These are phyloP conservation scores for Dasysyrphus albostriatus DNA, from an alignment of 2,888 invertebrate species.

Conservation along the genomic window DNA sequence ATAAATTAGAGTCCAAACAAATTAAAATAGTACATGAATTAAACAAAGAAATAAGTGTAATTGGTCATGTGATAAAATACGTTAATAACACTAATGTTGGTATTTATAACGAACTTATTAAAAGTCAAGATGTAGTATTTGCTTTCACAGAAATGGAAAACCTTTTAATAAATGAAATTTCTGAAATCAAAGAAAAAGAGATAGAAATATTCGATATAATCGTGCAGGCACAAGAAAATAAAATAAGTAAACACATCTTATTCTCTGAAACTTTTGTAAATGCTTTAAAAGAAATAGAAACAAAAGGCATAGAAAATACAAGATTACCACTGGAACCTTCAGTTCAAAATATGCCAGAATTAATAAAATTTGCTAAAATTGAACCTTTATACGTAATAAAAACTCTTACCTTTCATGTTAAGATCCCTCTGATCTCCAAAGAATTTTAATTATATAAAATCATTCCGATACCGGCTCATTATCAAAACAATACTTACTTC, in stretches of 20 bases:
- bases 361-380: slow-evolving; percentile 9
- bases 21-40: slow-evolving; percentile 11
- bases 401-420: not conserved
- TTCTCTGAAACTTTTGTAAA: slow-evolving; percentile 21
- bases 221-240: slow-evolving; percentile 9
- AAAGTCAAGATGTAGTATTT: not conserved
- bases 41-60: slow-evolving; percentile 1
- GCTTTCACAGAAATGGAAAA: slow-evolving; percentile 23
- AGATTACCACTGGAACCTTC: slow-evolving; percentile 28
- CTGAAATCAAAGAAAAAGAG: slow-evolving; percentile 1
- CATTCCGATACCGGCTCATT: slow-evolving; percentile 24
- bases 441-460: slow-evolving; percentile 25
- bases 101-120: slow-evolving; percentile 3
- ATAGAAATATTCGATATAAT: slow-evolving; percentile 8
- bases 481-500: slow-evolving; percentile 16
- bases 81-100: slow-evolving; percentile 3
- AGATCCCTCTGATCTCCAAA: slow-evolving; percentile 10
- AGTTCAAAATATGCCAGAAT: slow-evolving; percentile 2
- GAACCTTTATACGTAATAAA: slow-evolving; percentile 5
- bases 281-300: slow-evolving; percentile 13
- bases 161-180: slow-evolving; percentile 19
- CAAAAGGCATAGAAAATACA: not conserved
- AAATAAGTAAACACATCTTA: slow-evolving; percentile 4
- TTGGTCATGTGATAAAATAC: not conserved
- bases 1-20: slow-evolving; percentile 2